phyloP scores from a whole-genome alignment of 2,113 vertebrate species.

The Lophochroa leadbeateri region DNA sequence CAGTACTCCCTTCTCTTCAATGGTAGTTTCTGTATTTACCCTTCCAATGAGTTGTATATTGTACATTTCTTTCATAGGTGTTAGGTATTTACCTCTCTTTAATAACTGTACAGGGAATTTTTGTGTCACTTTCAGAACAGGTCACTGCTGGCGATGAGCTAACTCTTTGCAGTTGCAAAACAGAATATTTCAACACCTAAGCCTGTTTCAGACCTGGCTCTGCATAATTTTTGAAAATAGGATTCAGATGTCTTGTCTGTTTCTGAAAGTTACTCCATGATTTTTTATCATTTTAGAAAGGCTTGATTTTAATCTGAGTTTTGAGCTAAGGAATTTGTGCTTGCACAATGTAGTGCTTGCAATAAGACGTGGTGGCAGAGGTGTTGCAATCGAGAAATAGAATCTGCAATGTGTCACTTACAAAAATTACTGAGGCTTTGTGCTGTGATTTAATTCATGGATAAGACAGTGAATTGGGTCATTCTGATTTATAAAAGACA shows the following conservation, averaged over 20 bases:
- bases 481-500: neutral
- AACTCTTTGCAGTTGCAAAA: neutral
- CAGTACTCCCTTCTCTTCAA: neutral
- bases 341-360: neutral
- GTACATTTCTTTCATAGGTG: neutral
- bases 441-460: neutral
- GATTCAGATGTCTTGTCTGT: neutral
- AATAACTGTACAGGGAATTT: neutral
- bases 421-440: neutral
- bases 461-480: neutral
- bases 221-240: neutral
- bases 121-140: neutral
- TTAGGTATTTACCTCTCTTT: neutral
- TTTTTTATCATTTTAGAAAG: neutral
- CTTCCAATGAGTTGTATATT: neutral
- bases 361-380: neutral
- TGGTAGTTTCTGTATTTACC: neutral
- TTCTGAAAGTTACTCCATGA: neutral
- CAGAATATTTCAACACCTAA: neutral
- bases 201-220: neutral
- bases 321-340: neutral
- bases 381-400: neutral
- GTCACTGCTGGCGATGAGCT: neutral
- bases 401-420: neutral
- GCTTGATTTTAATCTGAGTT: neutral